Conservation (phyloP, 2,888 invertebrate species). For the Scaptomyza caliginosa region DNA sequence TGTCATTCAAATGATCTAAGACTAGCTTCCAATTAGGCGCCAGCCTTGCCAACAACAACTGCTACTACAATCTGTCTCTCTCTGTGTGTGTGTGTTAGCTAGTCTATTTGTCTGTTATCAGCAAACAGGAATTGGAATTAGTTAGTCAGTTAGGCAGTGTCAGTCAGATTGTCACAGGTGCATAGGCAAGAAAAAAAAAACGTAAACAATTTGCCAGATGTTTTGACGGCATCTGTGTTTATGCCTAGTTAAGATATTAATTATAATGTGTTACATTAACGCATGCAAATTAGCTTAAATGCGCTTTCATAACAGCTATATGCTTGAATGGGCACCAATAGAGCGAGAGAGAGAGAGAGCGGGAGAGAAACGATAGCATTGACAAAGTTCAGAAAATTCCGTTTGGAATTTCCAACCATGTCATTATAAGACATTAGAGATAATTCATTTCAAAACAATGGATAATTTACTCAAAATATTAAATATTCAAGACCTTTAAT, state of each 20-base stretch:
- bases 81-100: conserved; percentile 1
- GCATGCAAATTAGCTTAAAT: conserved; percentile 62
- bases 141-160: conserved; percentile 7
- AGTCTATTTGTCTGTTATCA: conserved; percentile 45
- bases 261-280: conserved; percentile 51
- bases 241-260: conserved; percentile 40
- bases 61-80: not conserved
- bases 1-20: conserved; percentile 67
- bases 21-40: conserved; percentile 60
- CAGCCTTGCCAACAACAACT: conserved; percentile 54
- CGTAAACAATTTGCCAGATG: conserved; percentile 55
- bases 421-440: not conserved
- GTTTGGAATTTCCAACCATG: not conserved
- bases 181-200: conserved; percentile 50
- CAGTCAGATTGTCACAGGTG: conserved; percentile 39
- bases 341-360: not conserved
- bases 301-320: conserved; percentile 30
- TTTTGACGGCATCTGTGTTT: conserved; percentile 51
- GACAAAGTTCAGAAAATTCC: not conserved
- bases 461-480: not conserved
- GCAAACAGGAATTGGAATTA: conserved; percentile 66
- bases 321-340: no score
- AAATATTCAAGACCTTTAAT: not conserved
- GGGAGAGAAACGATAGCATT: not conserved
- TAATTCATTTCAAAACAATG: not conserved